A percentile compares a stretch with the other conserved stretches of the same genome.
These are phyloP conservation scores for Varanus salvator DNA, from an alignment of 2,113 vertebrate species.

Conservation along the genomic window DNA sequence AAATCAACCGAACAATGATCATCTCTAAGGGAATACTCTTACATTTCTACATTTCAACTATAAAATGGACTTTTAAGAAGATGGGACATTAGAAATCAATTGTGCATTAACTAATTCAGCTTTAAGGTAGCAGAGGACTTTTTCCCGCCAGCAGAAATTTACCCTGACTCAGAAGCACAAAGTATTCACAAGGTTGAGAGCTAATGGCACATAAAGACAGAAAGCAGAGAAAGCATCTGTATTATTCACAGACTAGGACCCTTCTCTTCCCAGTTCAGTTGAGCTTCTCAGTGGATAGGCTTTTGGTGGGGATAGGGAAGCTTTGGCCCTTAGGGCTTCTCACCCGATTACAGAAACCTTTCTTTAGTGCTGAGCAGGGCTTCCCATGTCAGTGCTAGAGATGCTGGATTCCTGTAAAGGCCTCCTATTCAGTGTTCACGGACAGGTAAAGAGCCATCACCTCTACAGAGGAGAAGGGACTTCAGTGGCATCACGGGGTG, in stretches of 20 bases:
- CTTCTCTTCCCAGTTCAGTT: not conserved
- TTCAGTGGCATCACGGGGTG: no score
- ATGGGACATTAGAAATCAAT: conserved; percentile 31
- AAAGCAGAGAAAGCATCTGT: not conserved
- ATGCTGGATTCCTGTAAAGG: no score
- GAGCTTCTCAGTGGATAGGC: not conserved
- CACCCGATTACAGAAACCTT: no score
- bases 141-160: not conserved
- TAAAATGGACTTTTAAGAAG: conserved; percentile 42
- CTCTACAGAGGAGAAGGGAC: no score
- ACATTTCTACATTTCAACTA: conserved; percentile 43
- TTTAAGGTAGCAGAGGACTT: not conserved
- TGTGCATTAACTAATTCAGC: conserved; percentile 8
- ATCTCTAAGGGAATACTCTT: conserved; percentile 25
- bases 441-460: no score
- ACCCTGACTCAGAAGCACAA: conserved; percentile 32
- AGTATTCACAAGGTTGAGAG: not conserved
- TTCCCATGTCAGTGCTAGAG: no score
- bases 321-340: no score
- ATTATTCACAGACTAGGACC: not conserved
- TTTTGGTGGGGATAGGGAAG: no score
- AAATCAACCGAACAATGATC: not conserved
- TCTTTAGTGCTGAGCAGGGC: no score
- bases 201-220: not conserved
- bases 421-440: no score